Base-by-base conservation (phyloP, 2,888 invertebrate species). In the Pandemis heparana region DNA sequence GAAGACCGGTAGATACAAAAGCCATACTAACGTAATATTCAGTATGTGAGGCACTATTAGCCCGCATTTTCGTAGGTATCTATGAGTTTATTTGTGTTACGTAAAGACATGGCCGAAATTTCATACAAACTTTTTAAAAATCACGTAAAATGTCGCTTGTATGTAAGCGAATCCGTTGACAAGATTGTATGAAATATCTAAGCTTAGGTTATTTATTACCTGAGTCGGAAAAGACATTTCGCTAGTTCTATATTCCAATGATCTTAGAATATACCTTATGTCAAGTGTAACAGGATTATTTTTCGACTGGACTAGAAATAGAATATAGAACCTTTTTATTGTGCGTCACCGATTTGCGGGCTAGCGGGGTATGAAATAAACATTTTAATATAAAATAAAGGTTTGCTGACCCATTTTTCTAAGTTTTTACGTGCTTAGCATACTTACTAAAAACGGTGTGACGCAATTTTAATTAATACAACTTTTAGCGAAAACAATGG, bases 311-410 rank as follows among this genome's bases (percentile, higher is more conserved):
- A 8, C 9, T 53, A 18, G 18, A 16, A 18, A 53, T 53, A 8
- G 12, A 46, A 18, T 9, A 18, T 53, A 53, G 18, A 9, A 53
- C 18, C 16, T 53, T 18, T 14, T 18, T 18, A n/a, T 18, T 18
- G 9, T 3, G 18, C 9, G 12, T 14, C 8, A 38, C 14, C 14
- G n/a, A 64, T 46, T 63, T 68, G 43, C 68, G 63, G 63, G 62
- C 62, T 68, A 63, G 68, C 38, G 43, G 60, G 68, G 39, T 67
- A 64, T n/a, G 56, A 72, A 63, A 68, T 62, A 68, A 72, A 72
- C 67, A 62, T 72, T 48, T 53, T 53, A 53, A 9, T 53, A 46
- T 46, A 56, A 72, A 72, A 72, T 68, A 72, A 72, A 62, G 62
- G 39, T 72, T 61, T 38, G 9, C 32, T 18, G 46, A 67, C 62